A percentile compares a stretch with the other conserved stretches of the same genome.
Conservation (phyloP, 1,140 invertebrate genomes). For the Cephus cinctus region DNA sequence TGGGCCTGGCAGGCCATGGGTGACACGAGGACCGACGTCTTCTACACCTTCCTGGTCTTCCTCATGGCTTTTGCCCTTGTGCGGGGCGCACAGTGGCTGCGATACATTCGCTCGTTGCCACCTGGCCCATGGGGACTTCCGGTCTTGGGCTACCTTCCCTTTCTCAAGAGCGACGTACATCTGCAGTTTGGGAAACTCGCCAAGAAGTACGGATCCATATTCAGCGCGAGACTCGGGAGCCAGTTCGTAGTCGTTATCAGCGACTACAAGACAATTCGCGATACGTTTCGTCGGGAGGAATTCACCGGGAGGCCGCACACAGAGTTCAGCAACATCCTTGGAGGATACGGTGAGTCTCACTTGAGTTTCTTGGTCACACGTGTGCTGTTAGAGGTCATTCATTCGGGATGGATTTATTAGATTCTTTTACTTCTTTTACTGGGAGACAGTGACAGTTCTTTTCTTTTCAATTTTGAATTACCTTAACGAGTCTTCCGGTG, state of each 20-base stretch:
- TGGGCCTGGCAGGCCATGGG: conserved; percentile 30
- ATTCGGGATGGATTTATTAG: too few relatives aligned
- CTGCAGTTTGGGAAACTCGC: conserved; percentile 74
- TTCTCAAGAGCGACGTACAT: conserved; percentile 74
- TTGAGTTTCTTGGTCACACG: neutral
- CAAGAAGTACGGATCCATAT: conserved; percentile 75
- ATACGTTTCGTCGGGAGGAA: conserved; percentile 80
- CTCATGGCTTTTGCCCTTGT: conserved; percentile 55
- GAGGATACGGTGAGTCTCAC: conserved; percentile 79
- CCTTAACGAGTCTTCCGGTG: conserved; percentile 21
- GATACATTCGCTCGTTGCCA: conserved; percentile 64
- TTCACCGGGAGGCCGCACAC: conserved; percentile 83
- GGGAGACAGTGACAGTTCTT: too few relatives aligned
- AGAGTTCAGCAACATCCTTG: conserved; percentile 81
- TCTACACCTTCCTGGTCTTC: conserved; percentile 55
- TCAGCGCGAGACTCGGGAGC: conserved; percentile 77
- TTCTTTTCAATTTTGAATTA: conserved; percentile 6
- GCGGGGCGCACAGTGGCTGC: conserved; percentile 55
- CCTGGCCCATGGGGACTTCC: conserved; percentile 86
- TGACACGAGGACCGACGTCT: conserved; percentile 25
- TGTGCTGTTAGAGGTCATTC: neutral
- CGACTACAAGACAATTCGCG: conserved; percentile 80
- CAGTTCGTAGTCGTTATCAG: conserved; percentile 82
- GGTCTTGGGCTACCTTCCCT: conserved; percentile 78
- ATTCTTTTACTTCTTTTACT: too few relatives aligned